Conservation (phyloP, 1,140 invertebrate species). For the Orchesella cincta region DNA sequence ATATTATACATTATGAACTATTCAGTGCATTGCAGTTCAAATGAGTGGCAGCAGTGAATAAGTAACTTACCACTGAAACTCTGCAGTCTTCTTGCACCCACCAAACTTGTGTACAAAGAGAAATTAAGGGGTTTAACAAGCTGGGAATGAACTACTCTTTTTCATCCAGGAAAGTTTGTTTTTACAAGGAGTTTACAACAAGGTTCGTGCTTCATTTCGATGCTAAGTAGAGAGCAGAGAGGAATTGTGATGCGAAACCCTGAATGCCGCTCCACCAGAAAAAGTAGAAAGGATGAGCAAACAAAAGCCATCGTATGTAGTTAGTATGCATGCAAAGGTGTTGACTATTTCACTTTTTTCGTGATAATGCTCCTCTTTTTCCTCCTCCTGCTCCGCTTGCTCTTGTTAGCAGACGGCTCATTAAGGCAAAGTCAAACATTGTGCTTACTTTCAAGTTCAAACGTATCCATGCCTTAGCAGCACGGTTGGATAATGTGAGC, state of each 20-base stretch:
- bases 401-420: neutral
- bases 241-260: no score
- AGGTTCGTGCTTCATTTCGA: neutral
- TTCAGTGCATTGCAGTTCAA: no score
- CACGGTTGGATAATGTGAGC: no score
- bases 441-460: no score
- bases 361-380: neutral
- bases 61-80: no score
- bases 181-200: neutral
- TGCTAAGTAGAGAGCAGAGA: neutral
- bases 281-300: neutral
- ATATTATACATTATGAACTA: no score
- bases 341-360: neutral
- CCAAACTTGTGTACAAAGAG: neutral
- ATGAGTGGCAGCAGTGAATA: no score
- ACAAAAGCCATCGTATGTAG: neutral
- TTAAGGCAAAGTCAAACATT: no score
- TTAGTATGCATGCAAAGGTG: neutral
- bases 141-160: neutral
- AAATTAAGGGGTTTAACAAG: neutral
- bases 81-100: no score
- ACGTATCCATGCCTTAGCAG: no score
- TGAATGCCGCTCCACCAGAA: no score
- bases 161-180: neutral
- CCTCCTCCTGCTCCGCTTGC: neutral